A percentile compares a stretch with the other conserved stretches of the same genome.
Evolutionary conservation across 2,888 invertebrate species (phyloP).

Genomic region (Biston stratarius): DNA sequence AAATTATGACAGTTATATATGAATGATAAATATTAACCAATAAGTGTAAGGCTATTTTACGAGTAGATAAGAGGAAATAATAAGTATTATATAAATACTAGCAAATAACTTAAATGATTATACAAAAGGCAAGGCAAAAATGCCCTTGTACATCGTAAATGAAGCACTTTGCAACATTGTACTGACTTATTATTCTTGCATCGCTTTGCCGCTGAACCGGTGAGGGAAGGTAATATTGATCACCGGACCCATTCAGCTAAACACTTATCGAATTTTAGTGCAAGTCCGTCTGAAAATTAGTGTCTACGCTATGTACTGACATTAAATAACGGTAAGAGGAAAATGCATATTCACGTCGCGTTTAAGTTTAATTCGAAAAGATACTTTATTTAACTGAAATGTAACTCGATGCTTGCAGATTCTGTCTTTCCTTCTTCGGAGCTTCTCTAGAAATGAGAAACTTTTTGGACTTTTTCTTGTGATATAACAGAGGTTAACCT

Average conservation of each 20-base stretch:
- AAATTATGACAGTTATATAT: background rate
- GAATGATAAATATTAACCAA: no score
- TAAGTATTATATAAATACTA: background rate
- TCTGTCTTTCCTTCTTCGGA: background rate
- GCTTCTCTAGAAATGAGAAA: background rate
- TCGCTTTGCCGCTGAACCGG: background rate
- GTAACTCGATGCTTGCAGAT: background rate
- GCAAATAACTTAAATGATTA: background rate
- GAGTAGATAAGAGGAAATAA: background rate
- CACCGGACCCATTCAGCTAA: no score
- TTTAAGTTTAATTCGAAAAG: no score
- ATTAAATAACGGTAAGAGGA: no score
- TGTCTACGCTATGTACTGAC: background rate
- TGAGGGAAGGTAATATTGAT: background rate
- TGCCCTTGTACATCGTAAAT: slow-evolving; percentile 1
- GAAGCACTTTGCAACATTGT: background rate
- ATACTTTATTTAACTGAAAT: background rate
- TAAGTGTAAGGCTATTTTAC: background rate
- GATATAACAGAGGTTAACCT: no score
- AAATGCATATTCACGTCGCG: no score
- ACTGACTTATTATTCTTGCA: background rate
- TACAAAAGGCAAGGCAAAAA: no score
- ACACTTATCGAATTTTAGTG: no score
- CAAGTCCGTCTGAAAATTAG: no score
- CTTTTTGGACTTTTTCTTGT: no score